These are phyloP conservation scores for Mirounga angustirostris DNA, from an alignment of 2,113 vertebrate genomes.

Conservation along the genomic window DNA sequence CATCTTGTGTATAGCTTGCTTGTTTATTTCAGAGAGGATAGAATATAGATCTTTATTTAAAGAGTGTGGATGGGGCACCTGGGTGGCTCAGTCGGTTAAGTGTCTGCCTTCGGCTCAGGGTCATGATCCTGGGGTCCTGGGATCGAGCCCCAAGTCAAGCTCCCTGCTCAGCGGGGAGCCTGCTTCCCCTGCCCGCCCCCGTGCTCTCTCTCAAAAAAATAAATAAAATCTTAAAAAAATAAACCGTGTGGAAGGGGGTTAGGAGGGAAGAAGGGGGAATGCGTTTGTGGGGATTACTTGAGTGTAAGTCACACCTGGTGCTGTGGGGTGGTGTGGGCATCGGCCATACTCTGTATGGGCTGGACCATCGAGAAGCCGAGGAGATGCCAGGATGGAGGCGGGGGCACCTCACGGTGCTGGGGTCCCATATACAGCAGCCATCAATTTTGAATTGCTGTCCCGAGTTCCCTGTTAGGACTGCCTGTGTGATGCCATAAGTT, in stretches of 20 bases:
- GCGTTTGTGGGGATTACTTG: background rate
- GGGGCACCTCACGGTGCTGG: background rate
- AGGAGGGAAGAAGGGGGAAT: background rate
- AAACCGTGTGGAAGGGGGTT: background rate
- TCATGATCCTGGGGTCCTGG: background rate
- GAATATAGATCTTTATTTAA: constrained; percentile 12
- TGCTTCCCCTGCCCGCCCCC: background rate
- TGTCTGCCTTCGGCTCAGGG: background rate
- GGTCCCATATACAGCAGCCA: background rate
- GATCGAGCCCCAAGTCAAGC: no score
- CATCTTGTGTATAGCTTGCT: background rate
- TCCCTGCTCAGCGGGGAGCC: background rate
- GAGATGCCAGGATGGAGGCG: no score
- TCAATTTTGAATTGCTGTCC: background rate
- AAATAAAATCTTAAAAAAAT: background rate
- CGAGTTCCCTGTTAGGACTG: background rate
- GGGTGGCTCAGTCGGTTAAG: background rate
- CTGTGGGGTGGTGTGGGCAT: background rate
- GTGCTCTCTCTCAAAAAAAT: background rate
- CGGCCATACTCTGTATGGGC: no score
- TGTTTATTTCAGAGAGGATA: background rate
- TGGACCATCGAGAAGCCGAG: background rate
- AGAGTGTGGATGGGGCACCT: background rate
- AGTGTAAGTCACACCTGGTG: background rate
- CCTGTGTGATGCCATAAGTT: background rate